Base-by-base conservation (phyloP, 2,888 invertebrate genomes). In the Orchesellides sinensis region DNA sequence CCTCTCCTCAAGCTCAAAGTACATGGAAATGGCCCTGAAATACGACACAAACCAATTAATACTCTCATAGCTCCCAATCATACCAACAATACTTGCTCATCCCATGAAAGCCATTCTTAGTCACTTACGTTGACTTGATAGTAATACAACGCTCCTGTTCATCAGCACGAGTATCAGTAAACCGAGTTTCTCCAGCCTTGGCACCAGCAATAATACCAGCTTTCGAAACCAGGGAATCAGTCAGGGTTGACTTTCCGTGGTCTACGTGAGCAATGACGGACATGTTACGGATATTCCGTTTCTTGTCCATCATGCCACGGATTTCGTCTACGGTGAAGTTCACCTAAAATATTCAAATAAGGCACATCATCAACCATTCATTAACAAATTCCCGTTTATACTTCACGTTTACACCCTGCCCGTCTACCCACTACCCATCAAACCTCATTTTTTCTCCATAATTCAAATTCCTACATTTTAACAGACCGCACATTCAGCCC, bases 241-340 rank as follows among this genome's bases (percentile, higher is more conserved):
- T 99, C 90, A 99, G 92, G 81, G 99, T 99, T 88, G 99, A 99
- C 92, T 99, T 99, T 90, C 99, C 99, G 92, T 99, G 99, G 93
- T 99, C 99, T 89, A 99, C 99, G 92, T 99, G 99, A 89, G 99
- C 99, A 91, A 99, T 99, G 92, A 99, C 99, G 90, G 99, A 99
- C 99, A 99, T 99, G 93, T 99, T 99, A 91, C 99, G 95, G 93
- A 99, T 99, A 91, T 99, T 99, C 93, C 93, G 93, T 93, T 99
- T 99, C 92, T 97, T 97, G 96, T 99, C 99, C 99, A 99, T 99
- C 95, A 99, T 97, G 91, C 90, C 93, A 92, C 99, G 96, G 93
- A 99, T 99, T 93, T 99, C 98, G 93, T 99, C 99, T 92, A 99
- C 97, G 88, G 99, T 99, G 92, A 99, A 99, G 95, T 99, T 99